Base-by-base conservation (phyloP, 1,140 invertebrate species). In the Hycleus phaleratus region DNA sequence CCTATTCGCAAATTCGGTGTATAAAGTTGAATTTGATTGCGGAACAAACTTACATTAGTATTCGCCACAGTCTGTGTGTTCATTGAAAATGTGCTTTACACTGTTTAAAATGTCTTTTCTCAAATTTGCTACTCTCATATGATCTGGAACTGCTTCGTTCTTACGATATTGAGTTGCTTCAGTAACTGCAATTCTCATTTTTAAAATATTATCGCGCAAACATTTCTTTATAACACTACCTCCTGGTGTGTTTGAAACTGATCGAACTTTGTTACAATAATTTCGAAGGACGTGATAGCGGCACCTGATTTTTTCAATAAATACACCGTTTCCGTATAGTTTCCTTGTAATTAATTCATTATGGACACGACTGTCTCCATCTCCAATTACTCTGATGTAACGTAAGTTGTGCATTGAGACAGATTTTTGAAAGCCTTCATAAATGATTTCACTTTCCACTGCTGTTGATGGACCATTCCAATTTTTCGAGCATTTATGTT, bases 361-460 rank as follows among this genome's bases (percentile, higher is more conserved):
- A 59, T 66, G 66, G 1, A 72, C 69, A 47, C 65, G 72, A 8
- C 67, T 67, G 56, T 76, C 74, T 9, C 73, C 75, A 62, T 75
- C 74, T 4, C 9, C 39, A 6, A 51, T 43, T 40, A 51, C 6
- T 40, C 38, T 51, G 2, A 18, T 24, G 12, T 51, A 51, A 18
- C 32, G 4, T n/a, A 51, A 18, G 7, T 12, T 12, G 25, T 51
- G 38, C 49, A 40, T 51, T 24, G 6, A 10, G 3, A 43, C 6
- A 39, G n/a, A 40, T 40, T 51, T 40, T 38, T 18, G 8, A 7
- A 51, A 51, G 5, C 49, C 49, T 40, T 51, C 49, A 11, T 24
- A 38, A 7, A 51, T 51, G 5, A 51, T 25, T 3, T 51, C 49
- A 11, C 26, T 8, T 51, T 51, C 49, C 39, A 51, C 42, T 7